Conservation (phyloP, 2,113 vertebrate species). For the Acrocephalus kingi region DNA sequence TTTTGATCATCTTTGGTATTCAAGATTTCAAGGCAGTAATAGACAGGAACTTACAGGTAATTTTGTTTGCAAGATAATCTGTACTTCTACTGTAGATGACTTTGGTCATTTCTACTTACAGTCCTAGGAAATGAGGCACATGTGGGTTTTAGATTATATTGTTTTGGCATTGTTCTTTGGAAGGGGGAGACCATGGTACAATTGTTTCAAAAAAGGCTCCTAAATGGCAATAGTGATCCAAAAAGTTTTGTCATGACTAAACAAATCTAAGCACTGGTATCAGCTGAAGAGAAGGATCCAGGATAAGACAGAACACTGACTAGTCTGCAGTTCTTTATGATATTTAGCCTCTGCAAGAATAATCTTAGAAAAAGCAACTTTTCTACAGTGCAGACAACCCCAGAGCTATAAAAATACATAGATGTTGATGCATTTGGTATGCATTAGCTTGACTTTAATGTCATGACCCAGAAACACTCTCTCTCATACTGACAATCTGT, state of each 20-base stretch:
- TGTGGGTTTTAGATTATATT: not conserved
- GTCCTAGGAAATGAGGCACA: not conserved
- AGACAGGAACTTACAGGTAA: not conserved
- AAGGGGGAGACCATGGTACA: too few species aligned
- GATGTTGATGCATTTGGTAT: not conserved
- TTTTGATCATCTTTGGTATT: not conserved
- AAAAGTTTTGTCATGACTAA: not conserved
- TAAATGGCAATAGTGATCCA: not conserved
- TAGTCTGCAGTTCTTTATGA: not conserved
- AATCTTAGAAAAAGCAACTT: not conserved
- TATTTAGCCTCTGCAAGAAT: not conserved
- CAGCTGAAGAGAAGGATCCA: not conserved
- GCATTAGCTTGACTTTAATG: not conserved
- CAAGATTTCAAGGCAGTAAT: not conserved
- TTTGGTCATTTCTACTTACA: not conserved
- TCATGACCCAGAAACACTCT: not conserved
- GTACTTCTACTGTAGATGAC: not conserved
- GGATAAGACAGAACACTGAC: not conserved
- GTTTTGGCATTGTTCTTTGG: not conserved
- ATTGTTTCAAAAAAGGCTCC: not conserved
- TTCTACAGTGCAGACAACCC: not conserved
- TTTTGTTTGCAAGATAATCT: not conserved
- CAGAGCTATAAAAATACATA: not conserved
- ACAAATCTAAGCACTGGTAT: not conserved
- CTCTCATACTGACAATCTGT: not conserved